phyloP scores from a whole-genome alignment of 2,113 vertebrate genomes.

The Pelobates fuscus region DNA sequence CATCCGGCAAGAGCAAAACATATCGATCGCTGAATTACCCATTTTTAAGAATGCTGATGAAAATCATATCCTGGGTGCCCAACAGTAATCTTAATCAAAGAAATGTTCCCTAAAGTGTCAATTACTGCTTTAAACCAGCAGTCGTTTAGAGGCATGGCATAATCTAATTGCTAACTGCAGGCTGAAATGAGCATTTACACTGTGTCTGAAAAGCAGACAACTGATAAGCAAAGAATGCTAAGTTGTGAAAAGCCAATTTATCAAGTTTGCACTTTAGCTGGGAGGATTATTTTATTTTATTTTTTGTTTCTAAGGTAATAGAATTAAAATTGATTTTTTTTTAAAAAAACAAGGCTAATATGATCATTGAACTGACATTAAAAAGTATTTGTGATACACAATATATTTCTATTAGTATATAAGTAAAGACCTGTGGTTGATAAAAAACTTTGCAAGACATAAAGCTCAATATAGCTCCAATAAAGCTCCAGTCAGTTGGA shows the following conservation, averaged over 20 bases:
- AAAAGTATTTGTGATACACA: too few relatives aligned
- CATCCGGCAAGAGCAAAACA: not conserved
- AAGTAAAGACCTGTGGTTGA: too few relatives aligned
- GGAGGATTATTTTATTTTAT: not conserved
- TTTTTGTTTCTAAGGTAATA: too few relatives aligned
- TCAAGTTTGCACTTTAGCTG: not conserved
- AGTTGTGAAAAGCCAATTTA: not conserved
- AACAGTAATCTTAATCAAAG: constrained; percentile 8
- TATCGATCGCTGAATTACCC: constrained; percentile 1
- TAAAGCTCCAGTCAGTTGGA: too few relatives aligned
- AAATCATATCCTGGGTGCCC: constrained; percentile 8
- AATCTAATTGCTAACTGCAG: constrained; percentile 4
- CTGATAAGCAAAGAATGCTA: not conserved
- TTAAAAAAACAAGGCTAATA: too few relatives aligned
- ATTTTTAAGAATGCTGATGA: constrained; percentile 10
- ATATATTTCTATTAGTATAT: too few relatives aligned
- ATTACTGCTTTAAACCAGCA: constrained; percentile 5
- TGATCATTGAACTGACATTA: too few relatives aligned
- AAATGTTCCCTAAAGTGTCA: constrained; percentile 23
- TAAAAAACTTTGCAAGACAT: too few relatives aligned
- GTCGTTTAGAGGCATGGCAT: not conserved
- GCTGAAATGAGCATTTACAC: not conserved
- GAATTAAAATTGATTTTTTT: too few relatives aligned
- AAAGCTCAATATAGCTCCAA: too few relatives aligned
- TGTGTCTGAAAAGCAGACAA: not conserved